These are phyloP conservation scores for Lepidurus couesii DNA, from an alignment of 1,140 invertebrate genomes.

Conservation along the genomic window DNA sequence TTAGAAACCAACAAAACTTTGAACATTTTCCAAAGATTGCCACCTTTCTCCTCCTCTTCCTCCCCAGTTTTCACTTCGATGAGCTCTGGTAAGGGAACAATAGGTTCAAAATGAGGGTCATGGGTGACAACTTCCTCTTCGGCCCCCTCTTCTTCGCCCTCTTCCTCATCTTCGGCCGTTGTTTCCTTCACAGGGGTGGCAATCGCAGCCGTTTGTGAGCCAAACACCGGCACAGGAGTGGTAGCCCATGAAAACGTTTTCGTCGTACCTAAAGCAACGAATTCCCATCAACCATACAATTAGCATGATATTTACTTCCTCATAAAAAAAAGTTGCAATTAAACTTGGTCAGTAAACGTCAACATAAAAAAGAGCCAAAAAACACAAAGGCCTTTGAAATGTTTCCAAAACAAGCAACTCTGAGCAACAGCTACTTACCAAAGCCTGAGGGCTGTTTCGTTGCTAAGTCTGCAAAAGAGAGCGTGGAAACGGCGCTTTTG, in stretches of 20 bases:
- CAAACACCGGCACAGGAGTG: constrained; percentile 24
- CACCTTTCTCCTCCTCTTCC: constrained; percentile 47
- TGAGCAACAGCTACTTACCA: constrained; percentile 25
- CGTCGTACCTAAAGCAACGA: background rate
- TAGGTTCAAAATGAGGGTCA: constrained; percentile 62
- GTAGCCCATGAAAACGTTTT: constrained; percentile 29
- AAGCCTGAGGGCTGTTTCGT: constrained; percentile 31
- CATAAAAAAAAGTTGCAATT: no score
- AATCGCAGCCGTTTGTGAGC: background rate
- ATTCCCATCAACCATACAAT: background rate
- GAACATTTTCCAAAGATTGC: constrained; percentile 50
- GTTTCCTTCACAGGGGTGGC: background rate
- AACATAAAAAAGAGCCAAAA: no score
- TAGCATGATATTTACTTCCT: no score
- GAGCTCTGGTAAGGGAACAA: constrained; percentile 74
- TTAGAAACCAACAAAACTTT: constrained; percentile 48
- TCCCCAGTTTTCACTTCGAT: constrained; percentile 72
- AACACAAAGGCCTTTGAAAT: background rate
- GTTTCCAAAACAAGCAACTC: background rate
- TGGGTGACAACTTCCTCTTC: constrained; percentile 54
- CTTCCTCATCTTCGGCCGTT: background rate
- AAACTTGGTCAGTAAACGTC: no score
- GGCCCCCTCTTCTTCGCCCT: constrained; percentile 46
- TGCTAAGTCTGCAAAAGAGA: constrained; percentile 34
- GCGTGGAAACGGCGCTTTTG: constrained; percentile 11